These are phyloP conservation scores for Crotalus adamanteus DNA, from an alignment of 2,797 vertebrate species.

Conservation along the genomic window DNA sequence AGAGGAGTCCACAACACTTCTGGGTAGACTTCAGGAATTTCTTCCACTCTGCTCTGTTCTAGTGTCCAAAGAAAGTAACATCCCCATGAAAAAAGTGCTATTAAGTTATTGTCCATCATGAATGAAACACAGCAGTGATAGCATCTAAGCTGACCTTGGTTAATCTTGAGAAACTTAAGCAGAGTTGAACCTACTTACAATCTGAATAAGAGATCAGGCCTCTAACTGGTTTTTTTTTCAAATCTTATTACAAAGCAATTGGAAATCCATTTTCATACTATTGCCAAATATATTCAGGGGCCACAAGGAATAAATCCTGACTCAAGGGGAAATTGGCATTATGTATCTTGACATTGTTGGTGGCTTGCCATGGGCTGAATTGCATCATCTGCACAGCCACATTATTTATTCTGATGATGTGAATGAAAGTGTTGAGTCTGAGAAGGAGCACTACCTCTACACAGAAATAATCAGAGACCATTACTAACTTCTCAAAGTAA, in stretches of 20 bases:
- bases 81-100: neutral
- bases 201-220: neutral
- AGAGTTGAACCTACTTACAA: neutral
- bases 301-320: neutral
- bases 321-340: neutral
- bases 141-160: neutral
- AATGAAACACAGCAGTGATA: neutral
- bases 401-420: neutral
- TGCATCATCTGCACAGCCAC: neutral
- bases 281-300: neutral
- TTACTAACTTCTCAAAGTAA: neutral
- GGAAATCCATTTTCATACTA: neutral
- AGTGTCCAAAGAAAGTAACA: neutral
- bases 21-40: neutral
- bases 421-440: neutral
- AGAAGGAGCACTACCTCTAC: neutral
- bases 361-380: neutral
- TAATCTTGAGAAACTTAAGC: neutral
- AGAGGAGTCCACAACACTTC: neutral
- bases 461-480: neutral
- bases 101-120: neutral
- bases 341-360: neutral
- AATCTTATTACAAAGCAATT: neutral
- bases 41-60: neutral
- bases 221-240: neutral